These are phyloP conservation scores for Trinectes maculatus DNA, from an alignment of 2,113 vertebrate species.

Conservation along the genomic window DNA sequence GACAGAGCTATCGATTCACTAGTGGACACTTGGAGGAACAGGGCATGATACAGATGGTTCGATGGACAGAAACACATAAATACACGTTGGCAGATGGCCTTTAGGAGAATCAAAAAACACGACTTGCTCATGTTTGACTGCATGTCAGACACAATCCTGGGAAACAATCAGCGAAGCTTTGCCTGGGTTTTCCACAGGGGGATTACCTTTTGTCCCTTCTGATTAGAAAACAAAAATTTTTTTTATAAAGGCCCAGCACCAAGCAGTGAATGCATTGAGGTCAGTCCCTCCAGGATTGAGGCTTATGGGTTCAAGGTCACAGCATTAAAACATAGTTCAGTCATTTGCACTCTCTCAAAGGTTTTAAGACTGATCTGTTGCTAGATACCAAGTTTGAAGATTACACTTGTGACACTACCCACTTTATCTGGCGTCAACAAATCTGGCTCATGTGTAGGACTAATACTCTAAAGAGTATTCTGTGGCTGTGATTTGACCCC, in stretches of 20 bases:
- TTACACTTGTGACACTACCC: conserved; percentile 32
- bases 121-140: conserved; percentile 25
- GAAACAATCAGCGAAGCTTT: conserved; percentile 55
- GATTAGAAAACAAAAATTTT: conserved; percentile 36
- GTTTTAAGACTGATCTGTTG: conserved; percentile 37
- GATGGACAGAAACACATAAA: conserved; percentile 10
- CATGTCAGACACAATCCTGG: conserved; percentile 42
- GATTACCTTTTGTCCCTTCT: conserved; percentile 62
- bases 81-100: conserved; percentile 38
- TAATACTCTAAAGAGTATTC: conserved; percentile 36
- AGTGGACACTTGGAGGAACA: conserved; percentile 9
- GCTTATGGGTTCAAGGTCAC: conserved; percentile 55
- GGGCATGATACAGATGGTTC: conserved; percentile 22
- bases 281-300: conserved; percentile 47
- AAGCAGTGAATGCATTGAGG: conserved; percentile 46
- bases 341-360: conserved; percentile 49
- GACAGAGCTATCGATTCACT: conserved; percentile 35
- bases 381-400: conserved; percentile 53
- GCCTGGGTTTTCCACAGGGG: conserved; percentile 19
- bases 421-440: conserved; percentile 52
- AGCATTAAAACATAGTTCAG: conserved; percentile 40
- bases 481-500: conserved; percentile 15
- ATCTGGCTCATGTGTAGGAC: conserved; percentile 29
- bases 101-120: conserved; percentile 28
- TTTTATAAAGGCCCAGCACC: conserved; percentile 21